phyloP scores from a whole-genome alignment of 2,113 vertebrate genomes.

The Falco punctatus region DNA sequence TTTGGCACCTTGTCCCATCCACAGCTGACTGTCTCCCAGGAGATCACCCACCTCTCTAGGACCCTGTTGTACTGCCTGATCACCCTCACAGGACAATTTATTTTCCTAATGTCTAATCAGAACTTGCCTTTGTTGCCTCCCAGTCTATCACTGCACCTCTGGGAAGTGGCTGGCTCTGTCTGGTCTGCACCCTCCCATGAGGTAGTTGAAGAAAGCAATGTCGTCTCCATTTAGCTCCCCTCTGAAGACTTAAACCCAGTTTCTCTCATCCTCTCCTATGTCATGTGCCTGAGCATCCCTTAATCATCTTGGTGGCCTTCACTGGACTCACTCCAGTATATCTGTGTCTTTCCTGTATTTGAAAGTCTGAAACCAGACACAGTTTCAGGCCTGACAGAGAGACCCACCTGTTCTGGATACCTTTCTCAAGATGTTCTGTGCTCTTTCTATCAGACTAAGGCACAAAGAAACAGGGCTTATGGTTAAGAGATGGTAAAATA shows the following conservation, averaged over 20 bases:
- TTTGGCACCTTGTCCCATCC: not conserved
- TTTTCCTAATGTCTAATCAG: not conserved
- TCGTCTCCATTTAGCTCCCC: not conserved
- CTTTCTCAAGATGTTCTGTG: not conserved
- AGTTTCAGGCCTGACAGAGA: not conserved
- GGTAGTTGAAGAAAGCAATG: not conserved
- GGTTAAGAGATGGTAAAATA: not conserved
- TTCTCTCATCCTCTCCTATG: not conserved
- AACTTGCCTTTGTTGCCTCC: not conserved
- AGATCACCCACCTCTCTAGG: not conserved
- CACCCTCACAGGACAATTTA: not conserved
- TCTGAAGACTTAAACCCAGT: not conserved
- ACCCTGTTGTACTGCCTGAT: not conserved
- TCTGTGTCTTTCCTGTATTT: not conserved
- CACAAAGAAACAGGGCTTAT: not conserved
- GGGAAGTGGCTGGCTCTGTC: not conserved
- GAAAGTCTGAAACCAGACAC: not conserved
- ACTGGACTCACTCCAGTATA: not conserved
- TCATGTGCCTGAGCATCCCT: not conserved
- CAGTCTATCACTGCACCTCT: not conserved
- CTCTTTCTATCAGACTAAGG: not conserved
- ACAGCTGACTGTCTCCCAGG: not conserved
- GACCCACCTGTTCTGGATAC: not conserved
- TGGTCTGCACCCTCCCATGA: not conserved
- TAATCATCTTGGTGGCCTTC: not conserved